Conservation (phyloP, 2,797 vertebrate genomes). For the Ambastaia sidthimunki region DNA sequence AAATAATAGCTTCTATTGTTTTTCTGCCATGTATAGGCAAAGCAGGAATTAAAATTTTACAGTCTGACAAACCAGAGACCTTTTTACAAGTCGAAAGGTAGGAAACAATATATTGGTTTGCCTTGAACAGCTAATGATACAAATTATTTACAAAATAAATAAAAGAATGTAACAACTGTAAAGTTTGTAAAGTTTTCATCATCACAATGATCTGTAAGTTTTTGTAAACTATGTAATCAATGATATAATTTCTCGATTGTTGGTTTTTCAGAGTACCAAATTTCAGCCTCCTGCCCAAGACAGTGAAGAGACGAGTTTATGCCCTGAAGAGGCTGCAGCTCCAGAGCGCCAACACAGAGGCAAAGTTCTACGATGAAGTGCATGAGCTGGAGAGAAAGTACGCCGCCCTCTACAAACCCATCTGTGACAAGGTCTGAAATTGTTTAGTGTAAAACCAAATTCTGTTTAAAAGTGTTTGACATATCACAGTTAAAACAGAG, state of each 20-base stretch:
- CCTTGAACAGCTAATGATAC: neutral
- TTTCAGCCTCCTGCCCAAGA: constrained; percentile 90
- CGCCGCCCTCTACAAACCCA: constrained; percentile 90
- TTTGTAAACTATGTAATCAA: neutral
- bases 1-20: neutral
- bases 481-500: neutral
- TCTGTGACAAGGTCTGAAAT: constrained; percentile 90
- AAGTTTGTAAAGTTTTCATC: neutral
- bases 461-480: neutral
- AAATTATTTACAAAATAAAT: too few relatives aligned
- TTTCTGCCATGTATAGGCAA: constrained; percentile 42
- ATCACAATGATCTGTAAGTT: neutral
- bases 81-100: constrained; percentile 53
- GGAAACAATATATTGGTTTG: neutral
- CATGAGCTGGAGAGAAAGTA: constrained; percentile 97
- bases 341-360: constrained; percentile 93
- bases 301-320: constrained; percentile 92
- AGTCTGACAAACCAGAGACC: constrained; percentile 48
- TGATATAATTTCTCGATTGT: neutral
- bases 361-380: constrained; percentile 97
- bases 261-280: constrained; percentile 41
- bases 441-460: neutral
- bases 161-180: neutral
- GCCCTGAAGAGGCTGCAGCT: constrained; percentile 96
- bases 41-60: constrained; percentile 48